Percentiles rank a stretch among this genome's conserved stretches.
These are phyloP conservation scores for Pelvicachromis taeniatus DNA, from an alignment of 2,113 vertebrate genomes.

Conservation along the genomic window DNA sequence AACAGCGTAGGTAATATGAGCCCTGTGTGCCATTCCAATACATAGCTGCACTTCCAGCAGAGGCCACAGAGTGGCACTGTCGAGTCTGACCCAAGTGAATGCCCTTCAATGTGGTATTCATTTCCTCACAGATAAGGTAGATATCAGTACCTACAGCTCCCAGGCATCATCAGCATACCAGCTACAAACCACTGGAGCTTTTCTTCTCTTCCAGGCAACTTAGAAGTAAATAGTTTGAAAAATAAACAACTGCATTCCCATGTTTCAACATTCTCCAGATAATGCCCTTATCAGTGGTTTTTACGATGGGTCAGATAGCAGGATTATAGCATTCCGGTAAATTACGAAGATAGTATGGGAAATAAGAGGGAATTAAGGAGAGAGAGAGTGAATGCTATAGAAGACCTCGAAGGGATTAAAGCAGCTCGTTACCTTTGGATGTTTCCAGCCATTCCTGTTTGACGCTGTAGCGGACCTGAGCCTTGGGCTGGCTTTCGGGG, in stretches of 20 bases:
- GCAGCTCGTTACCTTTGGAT: slow-evolving; percentile 81
- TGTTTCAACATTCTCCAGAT: slow-evolving; percentile 67
- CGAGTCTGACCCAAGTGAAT: background rate
- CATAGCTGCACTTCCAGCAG: background rate
- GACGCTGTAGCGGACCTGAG: slow-evolving; percentile 96
- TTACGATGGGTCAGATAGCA: slow-evolving; percentile 51
- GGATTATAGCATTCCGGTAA: slow-evolving; percentile 59
- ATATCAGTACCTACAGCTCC: slow-evolving; percentile 63
- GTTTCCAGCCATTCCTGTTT: slow-evolving; percentile 96
- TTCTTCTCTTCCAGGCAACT: slow-evolving; percentile 55
- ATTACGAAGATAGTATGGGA: slow-evolving; percentile 42
- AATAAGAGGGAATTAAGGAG: background rate
- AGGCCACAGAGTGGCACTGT: slow-evolving; percentile 46
- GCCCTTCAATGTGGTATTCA: slow-evolving; percentile 37
- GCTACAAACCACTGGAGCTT: slow-evolving; percentile 53
- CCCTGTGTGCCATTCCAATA: background rate
- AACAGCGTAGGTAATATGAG: slow-evolving; percentile 16
- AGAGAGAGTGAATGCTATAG: background rate
- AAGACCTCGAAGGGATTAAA: background rate
- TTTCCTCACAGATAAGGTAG: slow-evolving; percentile 62
- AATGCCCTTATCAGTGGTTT: slow-evolving; percentile 52
- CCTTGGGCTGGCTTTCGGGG: slow-evolving; percentile 94
- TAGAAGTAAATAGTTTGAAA: slow-evolving; percentile 65
- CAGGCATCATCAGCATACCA: slow-evolving; percentile 67
- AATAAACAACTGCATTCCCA: slow-evolving; percentile 69